Percentiles rank a stretch among this genome's conserved stretches.
These are phyloP conservation scores for Dendroctonus valens DNA, from an alignment of 1,140 invertebrate species.

Conservation along the genomic window DNA sequence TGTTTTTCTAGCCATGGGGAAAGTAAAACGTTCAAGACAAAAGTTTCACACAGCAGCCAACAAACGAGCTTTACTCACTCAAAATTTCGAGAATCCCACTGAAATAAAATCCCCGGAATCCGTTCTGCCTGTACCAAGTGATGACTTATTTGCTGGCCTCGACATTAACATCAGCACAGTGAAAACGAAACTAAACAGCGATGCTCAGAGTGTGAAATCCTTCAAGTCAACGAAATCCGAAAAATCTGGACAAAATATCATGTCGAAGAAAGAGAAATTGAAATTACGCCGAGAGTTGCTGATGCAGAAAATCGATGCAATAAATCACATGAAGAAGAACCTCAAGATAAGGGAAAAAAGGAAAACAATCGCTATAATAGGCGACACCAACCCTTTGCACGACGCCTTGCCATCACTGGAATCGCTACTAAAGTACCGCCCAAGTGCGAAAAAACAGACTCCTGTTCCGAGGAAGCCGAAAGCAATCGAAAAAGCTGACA, in stretches of 20 bases:
- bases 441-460: slow-evolving; percentile 21
- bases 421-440: slow-evolving; percentile 37
- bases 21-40: slow-evolving; percentile 24
- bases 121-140: slow-evolving; percentile 2
- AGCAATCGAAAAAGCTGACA: slow-evolving; percentile 39
- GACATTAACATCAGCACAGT: slow-evolving; percentile 36
- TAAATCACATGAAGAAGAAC: slow-evolving; percentile 70
- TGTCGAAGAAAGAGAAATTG: slow-evolving; percentile 45
- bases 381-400: slow-evolving; percentile 48
- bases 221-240: slow-evolving; percentile 37
- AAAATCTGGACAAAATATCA: slow-evolving; percentile 27
- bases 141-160: slow-evolving; percentile 36
- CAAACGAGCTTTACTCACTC: not conserved
- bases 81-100: not conserved
- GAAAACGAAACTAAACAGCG: slow-evolving; percentile 32
- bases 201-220: slow-evolving; percentile 39
- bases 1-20: slow-evolving; percentile 14
- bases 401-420: slow-evolving; percentile 46
- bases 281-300: slow-evolving; percentile 40
- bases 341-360: slow-evolving; percentile 68
- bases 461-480: slow-evolving; percentile 31
- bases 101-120: slow-evolving; percentile 1
- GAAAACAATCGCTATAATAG: slow-evolving; percentile 60
- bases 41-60: slow-evolving; percentile 21
- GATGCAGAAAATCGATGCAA: slow-evolving; percentile 42